Percentiles rank a stretch among this genome's conserved stretches.
Evolutionary conservation across 2,888 invertebrate genomes (phyloP).

Genomic region (Chrysolina americana): DNA sequence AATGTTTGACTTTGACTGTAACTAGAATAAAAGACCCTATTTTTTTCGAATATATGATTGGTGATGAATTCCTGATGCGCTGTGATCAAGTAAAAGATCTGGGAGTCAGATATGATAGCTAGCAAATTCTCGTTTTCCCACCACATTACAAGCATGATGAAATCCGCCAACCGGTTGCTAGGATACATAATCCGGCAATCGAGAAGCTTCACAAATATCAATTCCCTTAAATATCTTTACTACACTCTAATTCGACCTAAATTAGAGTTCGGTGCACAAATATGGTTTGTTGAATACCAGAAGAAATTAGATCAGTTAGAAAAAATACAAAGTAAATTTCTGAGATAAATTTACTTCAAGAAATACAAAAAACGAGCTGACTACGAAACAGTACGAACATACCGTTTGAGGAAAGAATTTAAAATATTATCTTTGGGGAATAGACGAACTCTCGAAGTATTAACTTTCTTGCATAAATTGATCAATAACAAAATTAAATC

Average conservation of each 20-base stretch:
- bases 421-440: not conserved
- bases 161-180: constrained; percentile 10
- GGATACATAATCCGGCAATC: constrained; percentile 6
- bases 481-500: no score
- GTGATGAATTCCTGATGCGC: not conserved
- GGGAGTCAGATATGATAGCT: not conserved
- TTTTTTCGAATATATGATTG: no score
- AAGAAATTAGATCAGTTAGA: no score
- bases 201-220: not conserved
- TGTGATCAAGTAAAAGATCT: not conserved
- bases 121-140: not conserved
- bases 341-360: no score
- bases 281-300: no score
- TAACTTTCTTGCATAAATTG: no score
- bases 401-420: not conserved
- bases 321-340: no score
- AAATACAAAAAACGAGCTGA: not conserved
- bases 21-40: no score
- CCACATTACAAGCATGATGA: not conserved
- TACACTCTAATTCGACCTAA: no score
- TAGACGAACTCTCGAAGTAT: not conserved
- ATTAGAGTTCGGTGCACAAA: no score
- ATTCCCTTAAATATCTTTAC: not conserved
- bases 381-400: not conserved
- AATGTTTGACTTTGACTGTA: no score